These are phyloP conservation scores for Mionectes olivaceus DNA, from an alignment of 2,797 vertebrate species.

Conservation along the genomic window DNA sequence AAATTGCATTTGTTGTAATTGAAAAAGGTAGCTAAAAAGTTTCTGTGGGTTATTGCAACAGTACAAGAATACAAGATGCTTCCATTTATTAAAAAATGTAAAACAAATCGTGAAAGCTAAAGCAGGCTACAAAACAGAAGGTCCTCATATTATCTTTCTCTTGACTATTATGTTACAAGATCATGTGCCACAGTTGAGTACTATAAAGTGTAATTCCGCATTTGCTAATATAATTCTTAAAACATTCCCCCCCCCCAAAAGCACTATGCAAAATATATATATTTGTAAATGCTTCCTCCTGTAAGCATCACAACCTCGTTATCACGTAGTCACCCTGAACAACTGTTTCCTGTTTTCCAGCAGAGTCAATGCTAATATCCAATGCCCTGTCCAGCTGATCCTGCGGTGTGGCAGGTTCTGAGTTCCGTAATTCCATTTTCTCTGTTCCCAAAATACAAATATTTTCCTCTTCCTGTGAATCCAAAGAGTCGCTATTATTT, in stretches of 20 bases:
- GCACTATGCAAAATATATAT: constrained; percentile 71
- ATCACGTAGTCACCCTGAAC: constrained; percentile 77
- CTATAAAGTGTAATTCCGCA: constrained; percentile 65
- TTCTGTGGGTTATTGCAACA: constrained; percentile 75
- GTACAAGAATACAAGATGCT: constrained; percentile 80
- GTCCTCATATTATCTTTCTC: constrained; percentile 52
- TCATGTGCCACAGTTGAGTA: constrained; percentile 67
- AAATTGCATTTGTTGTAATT: constrained; percentile 76
- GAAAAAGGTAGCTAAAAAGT: constrained; percentile 81
- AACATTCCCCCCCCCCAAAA: constrained; percentile 31
- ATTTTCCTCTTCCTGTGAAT: constrained; percentile 49
- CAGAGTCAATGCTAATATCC: constrained; percentile 58
- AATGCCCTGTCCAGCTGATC: constrained; percentile 41
- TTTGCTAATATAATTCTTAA: constrained; percentile 64
- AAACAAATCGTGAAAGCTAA: constrained; percentile 76
- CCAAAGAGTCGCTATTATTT: constrained; percentile 22
- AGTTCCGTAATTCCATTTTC: constrained; percentile 58
- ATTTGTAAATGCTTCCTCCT: constrained; percentile 32
- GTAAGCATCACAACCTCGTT: constrained; percentile 79
- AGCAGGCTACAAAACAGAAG: constrained; percentile 74
- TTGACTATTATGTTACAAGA: constrained; percentile 64
- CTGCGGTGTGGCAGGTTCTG: constrained; percentile 52
- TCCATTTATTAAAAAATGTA: constrained; percentile 78
- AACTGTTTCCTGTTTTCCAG: constrained; percentile 62
- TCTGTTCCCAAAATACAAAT: constrained; percentile 54